A percentile compares a stretch with the other conserved stretches of the same genome.
These are phyloP conservation scores for Carassius gibelio DNA, from an alignment of 2,113 vertebrate genomes.

Conservation along the genomic window DNA sequence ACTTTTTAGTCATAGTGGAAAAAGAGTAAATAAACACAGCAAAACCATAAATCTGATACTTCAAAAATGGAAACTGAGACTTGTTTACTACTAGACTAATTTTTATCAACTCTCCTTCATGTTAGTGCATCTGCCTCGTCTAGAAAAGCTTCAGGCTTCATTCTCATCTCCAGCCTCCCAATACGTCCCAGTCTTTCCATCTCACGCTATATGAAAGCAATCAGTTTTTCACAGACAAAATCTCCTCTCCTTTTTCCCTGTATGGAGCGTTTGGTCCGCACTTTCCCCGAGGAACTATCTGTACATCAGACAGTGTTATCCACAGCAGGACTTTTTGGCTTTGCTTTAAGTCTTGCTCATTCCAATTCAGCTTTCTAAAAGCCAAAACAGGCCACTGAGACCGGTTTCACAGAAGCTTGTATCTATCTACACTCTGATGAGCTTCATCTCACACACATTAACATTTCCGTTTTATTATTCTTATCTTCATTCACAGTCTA, in stretches of 20 bases:
- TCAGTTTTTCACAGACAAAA: conserved; percentile 32
- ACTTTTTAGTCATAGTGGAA: not conserved
- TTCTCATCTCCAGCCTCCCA: conserved; percentile 26
- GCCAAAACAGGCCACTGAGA: conserved; percentile 12
- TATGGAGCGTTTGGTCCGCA: not conserved
- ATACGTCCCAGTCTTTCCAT: conserved; percentile 4
- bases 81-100: not conserved
- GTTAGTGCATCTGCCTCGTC: conserved; percentile 4
- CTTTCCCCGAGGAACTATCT: not conserved
- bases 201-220: conserved; percentile 27
- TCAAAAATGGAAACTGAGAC: not conserved
- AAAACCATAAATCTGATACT: not conserved
- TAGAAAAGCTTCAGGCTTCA: conserved; percentile 20
- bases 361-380: not conserved
- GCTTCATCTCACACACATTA: conserved; percentile 12
- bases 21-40: not conserved
- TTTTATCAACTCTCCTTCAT: conserved; percentile 6
- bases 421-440: not conserved
- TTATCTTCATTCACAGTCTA: conserved; percentile 13
- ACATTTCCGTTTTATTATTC: conserved; percentile 26
- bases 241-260: conserved; percentile 25
- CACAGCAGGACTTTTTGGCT: conserved; percentile 29
- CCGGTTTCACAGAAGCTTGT: not conserved
- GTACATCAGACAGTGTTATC: conserved; percentile 30
- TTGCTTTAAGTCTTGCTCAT: conserved; percentile 1